Conservation (phyloP, 2,113 vertebrate genomes). For the Oophaga pumilio region DNA sequence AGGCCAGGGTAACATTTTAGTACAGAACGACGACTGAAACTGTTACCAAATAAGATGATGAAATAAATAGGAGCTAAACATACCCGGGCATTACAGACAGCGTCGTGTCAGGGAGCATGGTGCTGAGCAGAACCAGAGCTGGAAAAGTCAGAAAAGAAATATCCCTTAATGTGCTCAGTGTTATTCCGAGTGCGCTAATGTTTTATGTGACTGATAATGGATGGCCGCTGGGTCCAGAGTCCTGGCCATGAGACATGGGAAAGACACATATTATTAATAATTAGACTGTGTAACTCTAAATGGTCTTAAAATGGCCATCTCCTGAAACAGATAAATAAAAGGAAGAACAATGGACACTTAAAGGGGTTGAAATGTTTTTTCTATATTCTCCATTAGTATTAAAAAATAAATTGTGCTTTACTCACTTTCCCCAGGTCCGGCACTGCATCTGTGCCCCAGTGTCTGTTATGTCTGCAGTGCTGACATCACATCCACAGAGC, state of each 20-base stretch:
- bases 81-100: neutral
- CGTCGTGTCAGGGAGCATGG: neutral
- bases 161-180: neutral
- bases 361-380: too few relatives aligned
- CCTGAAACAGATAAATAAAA: too few relatives aligned
- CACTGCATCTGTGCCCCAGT: too few relatives aligned
- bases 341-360: too few relatives aligned
- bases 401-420: too few relatives aligned
- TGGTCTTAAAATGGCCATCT: too few relatives aligned
- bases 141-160: neutral
- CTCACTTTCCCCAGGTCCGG: too few relatives aligned
- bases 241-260: neutral
- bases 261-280: too few relatives aligned
- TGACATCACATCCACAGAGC: too few relatives aligned
- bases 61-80: neutral
- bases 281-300: too few relatives aligned
- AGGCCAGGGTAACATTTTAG: neutral
- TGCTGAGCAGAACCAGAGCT: neutral
- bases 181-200: neutral
- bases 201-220: neutral
- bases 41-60: constrained; percentile 6
- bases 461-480: too few relatives aligned
- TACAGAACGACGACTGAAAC: neutral
- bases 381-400: too few relatives aligned
- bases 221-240: neutral